Percentiles rank a stretch among this genome's conserved stretches.
Evolutionary conservation across 2,797 vertebrate genomes (phyloP).

Genomic region (Zalophus californianus): DNA sequence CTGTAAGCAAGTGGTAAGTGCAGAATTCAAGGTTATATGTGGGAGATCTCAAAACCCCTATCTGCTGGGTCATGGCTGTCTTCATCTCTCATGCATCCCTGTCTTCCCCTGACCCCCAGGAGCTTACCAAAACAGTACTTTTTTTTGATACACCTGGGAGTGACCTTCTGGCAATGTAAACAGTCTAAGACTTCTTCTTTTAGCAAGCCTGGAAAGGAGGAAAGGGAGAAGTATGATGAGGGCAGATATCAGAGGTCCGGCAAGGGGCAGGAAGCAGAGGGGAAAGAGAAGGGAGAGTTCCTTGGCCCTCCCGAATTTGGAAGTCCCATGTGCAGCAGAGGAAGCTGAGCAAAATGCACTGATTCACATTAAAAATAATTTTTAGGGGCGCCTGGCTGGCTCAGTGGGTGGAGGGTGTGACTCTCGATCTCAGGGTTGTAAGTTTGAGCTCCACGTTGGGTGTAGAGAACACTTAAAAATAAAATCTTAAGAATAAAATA

Average conservation of each 20-base stretch:
- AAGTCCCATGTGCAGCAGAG: neutral
- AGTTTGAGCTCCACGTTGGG: neutral
- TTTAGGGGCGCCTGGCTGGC: neutral
- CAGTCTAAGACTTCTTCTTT: conserved; percentile 73
- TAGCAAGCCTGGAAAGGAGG: conserved; percentile 24
- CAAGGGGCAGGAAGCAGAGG: neutral
- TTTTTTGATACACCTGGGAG: conserved; percentile 12
- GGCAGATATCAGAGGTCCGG: neutral
- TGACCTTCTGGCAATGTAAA: conserved; percentile 57
- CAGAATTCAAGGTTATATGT: neutral
- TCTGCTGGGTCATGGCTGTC: neutral
- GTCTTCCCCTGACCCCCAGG: neutral
- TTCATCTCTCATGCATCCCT: neutral
- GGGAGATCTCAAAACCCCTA: neutral
- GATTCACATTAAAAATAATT: neutral
- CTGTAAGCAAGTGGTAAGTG: neutral
- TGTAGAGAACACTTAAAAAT: neutral
- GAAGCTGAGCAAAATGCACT: neutral
- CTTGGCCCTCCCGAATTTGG: neutral
- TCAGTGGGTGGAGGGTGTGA: neutral
- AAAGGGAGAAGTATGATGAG: neutral
- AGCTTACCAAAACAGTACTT: conserved; percentile 74
- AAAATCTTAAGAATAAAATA: neutral
- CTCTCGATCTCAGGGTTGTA: neutral
- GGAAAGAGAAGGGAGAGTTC: neutral